Conservation (phyloP, 2,113 vertebrate genomes). For the Astatoreochromis straeleni region DNA sequence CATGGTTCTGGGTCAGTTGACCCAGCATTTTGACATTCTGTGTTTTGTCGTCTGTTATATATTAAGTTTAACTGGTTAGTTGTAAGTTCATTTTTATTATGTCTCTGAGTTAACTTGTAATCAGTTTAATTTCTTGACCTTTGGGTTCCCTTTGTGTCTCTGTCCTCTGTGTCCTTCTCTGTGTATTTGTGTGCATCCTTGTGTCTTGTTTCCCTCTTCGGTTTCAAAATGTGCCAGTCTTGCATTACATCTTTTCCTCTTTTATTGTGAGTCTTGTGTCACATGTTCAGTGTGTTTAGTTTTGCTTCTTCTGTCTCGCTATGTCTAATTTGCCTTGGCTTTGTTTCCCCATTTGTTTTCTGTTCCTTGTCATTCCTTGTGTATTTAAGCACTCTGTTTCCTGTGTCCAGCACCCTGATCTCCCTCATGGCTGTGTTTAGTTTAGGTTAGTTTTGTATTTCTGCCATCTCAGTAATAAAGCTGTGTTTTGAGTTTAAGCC, state of each 20-base stretch:
- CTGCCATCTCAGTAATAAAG: fast-evolving
- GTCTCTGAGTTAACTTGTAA: not conserved
- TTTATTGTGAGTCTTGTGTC: not conserved
- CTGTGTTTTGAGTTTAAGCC: not conserved
- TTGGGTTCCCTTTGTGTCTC: not conserved
- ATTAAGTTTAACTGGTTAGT: not conserved
- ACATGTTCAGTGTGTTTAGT: not conserved
- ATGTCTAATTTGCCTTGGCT: fast-evolving
- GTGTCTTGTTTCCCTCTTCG: not conserved
- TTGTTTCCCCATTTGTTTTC: not conserved
- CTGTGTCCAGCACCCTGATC: not conserved
- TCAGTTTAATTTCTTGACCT: not conserved
- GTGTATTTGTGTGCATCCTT: not conserved
- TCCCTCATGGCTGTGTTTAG: not conserved
- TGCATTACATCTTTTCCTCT: fast-evolving
- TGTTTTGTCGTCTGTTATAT: not conserved
- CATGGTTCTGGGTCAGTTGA: not conserved
- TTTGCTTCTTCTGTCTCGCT: not conserved
- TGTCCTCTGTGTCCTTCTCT: not conserved
- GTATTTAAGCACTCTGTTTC: too few relatives aligned
- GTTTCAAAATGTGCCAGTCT: not conserved
- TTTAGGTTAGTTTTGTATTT: not conserved
- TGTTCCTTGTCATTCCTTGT: not conserved
- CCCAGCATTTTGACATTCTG: not conserved
- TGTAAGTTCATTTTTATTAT: not conserved